Evolutionary conservation across 2,797 vertebrate species (phyloP), one percentile per base, ranked within the genome.

Genomic region (Anniella stebbinsi): DNA sequence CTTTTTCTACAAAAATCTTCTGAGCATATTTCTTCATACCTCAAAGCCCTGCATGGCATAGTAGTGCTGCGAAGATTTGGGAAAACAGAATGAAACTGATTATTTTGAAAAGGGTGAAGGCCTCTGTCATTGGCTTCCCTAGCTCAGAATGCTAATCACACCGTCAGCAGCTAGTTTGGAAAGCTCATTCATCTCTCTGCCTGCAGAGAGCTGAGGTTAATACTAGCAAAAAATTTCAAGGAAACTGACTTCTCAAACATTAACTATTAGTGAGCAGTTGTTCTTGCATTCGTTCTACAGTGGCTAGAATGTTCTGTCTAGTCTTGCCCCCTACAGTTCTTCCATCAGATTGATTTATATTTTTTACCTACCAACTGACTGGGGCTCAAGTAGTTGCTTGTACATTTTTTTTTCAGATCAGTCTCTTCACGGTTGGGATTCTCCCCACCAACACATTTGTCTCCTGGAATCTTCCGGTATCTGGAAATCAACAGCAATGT

Each of bases 381-480:
- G 25, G 97, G 96, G 87, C 90, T 95, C 82, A 98, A 90, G 86
- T 98, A 96, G 95, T 98, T 98, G 89, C 98, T 98, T 93, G 98
- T 98, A 94, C 99, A 99, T 89, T 97, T 98, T 96, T 95, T 97
- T 87, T 98, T 98, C 95, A 99, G 97, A 95, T 99, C 98, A 0
- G 97, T 98, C 94, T 97, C 97, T 95, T 97, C 96, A 57, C 99
- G 96, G 78, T 94, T 88, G 0, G 98, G 98, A 89, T 95, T 97
- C 57, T 94, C 28, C 8, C 99, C 99, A 17, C 98, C 98, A 13
- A 96, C 95, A 95, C 99, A 99, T 94, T 97, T 98, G 94, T 99
- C 99, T 90, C 99, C 99, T 0, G 99, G 98, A 96, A 99, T 99
- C 94, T 98, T 99, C 92, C 99, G 98, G 86, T 99, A 99, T 77